A percentile compares a stretch with the other conserved stretches of the same genome.
Conservation (phyloP, 53 echinoderm and acorn worm species). For the Paracentrotus lividus region DNA sequence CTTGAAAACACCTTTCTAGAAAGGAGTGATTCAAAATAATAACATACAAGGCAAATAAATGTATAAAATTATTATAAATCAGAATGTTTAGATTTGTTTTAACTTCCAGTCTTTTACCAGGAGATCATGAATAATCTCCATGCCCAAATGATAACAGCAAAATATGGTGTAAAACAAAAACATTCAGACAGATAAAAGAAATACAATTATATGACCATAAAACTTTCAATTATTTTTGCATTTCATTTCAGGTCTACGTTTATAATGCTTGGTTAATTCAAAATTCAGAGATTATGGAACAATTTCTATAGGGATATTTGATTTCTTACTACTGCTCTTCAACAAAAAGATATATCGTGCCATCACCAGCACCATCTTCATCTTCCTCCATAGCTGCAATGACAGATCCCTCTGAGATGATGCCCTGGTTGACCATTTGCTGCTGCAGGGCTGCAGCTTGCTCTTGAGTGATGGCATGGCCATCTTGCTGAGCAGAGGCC, state of each 20-base stretch:
- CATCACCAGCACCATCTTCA: constrained; percentile 88
- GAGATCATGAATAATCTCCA: not conserved
- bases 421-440: constrained; percentile 69
- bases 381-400: constrained; percentile 70
- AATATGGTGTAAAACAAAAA: not conserved
- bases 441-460: constrained; percentile 45
- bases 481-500: constrained; percentile 29
- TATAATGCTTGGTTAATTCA: not conserved
- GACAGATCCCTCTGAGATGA: constrained; percentile 59
- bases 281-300: not conserved
- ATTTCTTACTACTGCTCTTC: constrained; percentile 85
- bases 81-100: not conserved
- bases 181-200: not conserved
- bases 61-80: not conserved
- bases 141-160: not conserved
- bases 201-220: not conserved
- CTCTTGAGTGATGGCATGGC: constrained; percentile 34
- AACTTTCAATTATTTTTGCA: not conserved
- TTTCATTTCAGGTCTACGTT: not conserved
- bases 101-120: not conserved
- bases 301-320: not conserved
- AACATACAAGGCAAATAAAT: not conserved
- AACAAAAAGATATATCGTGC: constrained; percentile 99
- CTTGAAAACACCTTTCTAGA: not conserved
- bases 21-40: not conserved